Evolutionary conservation across 2,113 vertebrate species (phyloP), one percentile per base, ranked within the genome.

Genomic region (Platichthys stellatus): DNA sequence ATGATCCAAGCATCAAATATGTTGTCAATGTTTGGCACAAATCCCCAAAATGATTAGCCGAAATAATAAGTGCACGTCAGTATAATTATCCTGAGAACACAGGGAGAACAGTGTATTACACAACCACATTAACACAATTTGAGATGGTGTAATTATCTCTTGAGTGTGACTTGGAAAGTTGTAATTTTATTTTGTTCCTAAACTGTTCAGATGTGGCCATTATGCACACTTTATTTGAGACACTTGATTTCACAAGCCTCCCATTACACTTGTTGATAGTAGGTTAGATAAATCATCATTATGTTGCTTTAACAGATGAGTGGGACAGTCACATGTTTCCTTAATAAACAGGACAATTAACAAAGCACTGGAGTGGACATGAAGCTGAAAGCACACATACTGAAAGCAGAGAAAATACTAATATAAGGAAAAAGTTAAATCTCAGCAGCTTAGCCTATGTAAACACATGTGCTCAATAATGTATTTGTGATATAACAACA

Each of bases 301-400:
- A 35, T 74, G 35, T 54, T 38, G 60, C 20, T 20, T 24, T 17
- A 43, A 63, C 9, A 45, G 21, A 4, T 57, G 18, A 54, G 21
- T 51, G 13, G 31, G 23, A 40, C 21, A 18, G n/a, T 12, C 28
- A 17, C 31, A 60, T 51, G 45, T 49, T 57, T 59, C 9, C 12
- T n/a, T 20, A 61, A 20, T 38, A 45, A 66, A 13, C 53, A 20
- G 3, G 45, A 51, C 24, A 2, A 54, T 68, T 53, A 85, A 75
- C 47, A 69, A 70, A 68, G 28, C 43, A 67, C 9, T 38, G 31
- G 4, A 45, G 26, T 43, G n/a, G 47, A 40, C 9, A 4, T 60
- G 12, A 28, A 49, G 31, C 43, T 31, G 31, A 31, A 31, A 7
- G 31, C 31, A 31, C 35, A 7, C 31, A 38, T 9, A 38, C 35